Percentiles rank a stretch among this genome's conserved stretches.
Conservation (phyloP, 2,888 invertebrate species). For the Leptopilina drosophilae region DNA sequence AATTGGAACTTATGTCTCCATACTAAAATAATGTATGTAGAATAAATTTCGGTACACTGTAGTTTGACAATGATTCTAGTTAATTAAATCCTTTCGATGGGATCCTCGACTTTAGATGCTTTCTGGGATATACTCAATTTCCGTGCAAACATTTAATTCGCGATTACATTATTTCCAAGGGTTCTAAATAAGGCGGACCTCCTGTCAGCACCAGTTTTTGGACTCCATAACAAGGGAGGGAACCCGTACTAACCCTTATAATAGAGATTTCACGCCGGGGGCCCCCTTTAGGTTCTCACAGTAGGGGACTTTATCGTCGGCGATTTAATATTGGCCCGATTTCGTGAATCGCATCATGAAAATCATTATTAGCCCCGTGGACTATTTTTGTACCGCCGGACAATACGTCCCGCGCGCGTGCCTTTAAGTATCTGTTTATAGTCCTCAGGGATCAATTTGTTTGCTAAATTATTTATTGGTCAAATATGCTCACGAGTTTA, state of each 20-base stretch:
- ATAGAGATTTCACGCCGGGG: slow-evolving; percentile 77
- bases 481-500: slow-evolving; percentile 72
- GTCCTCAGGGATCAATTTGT: slow-evolving; percentile 76
- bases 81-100: slow-evolving; percentile 22
- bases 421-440: slow-evolving; percentile 77
- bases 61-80: neutral
- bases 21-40: neutral
- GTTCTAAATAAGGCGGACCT: slow-evolving; percentile 55
- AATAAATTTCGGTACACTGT: neutral
- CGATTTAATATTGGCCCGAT: slow-evolving; percentile 62
- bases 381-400: slow-evolving; percentile 44
- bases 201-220: slow-evolving; percentile 65
- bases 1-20: too few relatives aligned
- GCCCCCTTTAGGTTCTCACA: slow-evolving; percentile 75
- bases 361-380: neutral
- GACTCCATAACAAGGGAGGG: slow-evolving; percentile 61
- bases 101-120: slow-evolving; percentile 33
- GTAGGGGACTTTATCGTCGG: slow-evolving; percentile 68
- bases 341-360: neutral
- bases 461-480: slow-evolving; percentile 77
- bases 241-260: slow-evolving; percentile 67
- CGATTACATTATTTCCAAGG: slow-evolving; percentile 71
- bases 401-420: slow-evolving; percentile 67
- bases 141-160: slow-evolving; percentile 73
- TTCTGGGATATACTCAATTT: slow-evolving; percentile 37